A percentile compares a stretch with the other conserved stretches of the same genome.
These are phyloP conservation scores for Drosophila longiperda DNA, from an alignment of 2,888 invertebrate genomes.

Conservation along the genomic window DNA sequence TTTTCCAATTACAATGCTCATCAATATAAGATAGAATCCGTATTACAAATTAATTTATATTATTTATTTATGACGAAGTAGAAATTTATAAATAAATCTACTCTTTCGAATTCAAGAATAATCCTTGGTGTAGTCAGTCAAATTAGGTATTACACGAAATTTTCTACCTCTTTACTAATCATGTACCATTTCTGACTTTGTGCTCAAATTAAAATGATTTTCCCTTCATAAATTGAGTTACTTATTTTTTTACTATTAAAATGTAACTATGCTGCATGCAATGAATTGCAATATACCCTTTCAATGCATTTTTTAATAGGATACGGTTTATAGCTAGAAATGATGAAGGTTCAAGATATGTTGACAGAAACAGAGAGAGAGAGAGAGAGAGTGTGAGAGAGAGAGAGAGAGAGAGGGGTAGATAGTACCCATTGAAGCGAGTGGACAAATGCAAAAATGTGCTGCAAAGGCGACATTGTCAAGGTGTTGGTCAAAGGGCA, in stretches of 20 bases:
- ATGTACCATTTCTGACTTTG: background rate
- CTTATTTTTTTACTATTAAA: background rate
- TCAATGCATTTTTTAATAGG: background rate
- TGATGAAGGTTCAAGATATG: slow-evolving; percentile 24
- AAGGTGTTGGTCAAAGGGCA: slow-evolving; percentile 52
- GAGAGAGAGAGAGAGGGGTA: too few species aligned
- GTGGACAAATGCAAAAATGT: slow-evolving; percentile 20
- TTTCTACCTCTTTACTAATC: background rate
- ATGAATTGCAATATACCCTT: background rate
- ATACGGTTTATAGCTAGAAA: slow-evolving; percentile 7
- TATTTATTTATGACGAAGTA: background rate
- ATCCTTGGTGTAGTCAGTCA: background rate
- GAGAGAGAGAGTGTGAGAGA: background rate
- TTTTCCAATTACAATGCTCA: background rate
- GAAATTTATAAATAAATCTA: background rate
- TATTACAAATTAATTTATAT: background rate
- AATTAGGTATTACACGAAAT: background rate
- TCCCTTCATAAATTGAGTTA: background rate
- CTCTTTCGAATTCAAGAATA: background rate
- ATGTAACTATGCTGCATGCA: background rate
- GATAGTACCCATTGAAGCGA: slow-evolving; percentile 46
- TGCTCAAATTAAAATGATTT: background rate
- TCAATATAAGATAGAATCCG: background rate
- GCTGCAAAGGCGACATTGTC: slow-evolving; percentile 35
- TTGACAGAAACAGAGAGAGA: slow-evolving; percentile 12